Evolutionary conservation across 2,888 invertebrate genomes (phyloP).

Genomic region (Liopterus haemorrhoidalis): DNA sequence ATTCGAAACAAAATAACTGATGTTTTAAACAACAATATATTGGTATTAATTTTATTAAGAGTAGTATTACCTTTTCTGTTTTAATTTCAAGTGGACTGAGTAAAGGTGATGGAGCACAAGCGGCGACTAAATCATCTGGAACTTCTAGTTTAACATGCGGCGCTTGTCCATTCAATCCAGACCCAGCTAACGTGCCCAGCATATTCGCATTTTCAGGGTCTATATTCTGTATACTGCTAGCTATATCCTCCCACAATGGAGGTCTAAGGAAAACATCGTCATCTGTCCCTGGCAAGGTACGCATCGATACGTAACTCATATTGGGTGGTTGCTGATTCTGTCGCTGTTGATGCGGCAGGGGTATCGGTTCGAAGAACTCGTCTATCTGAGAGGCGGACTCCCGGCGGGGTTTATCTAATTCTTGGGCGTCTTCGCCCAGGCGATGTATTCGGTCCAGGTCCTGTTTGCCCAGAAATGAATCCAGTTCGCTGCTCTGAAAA

Average conservation of each 20-base stretch:
- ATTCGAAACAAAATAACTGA: no score
- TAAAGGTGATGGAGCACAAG: conserved; percentile 55
- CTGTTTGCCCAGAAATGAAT: conserved; percentile 72
- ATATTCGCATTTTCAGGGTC: conserved; percentile 87
- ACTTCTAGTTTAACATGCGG: conserved; percentile 76
- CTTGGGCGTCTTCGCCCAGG: conserved; percentile 53
- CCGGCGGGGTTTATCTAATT: conserved; percentile 50
- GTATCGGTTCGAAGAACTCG: conserved; percentile 59
- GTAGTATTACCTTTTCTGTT: conserved; percentile 63
- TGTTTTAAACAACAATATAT: no score
- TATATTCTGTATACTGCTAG: conserved; percentile 82
- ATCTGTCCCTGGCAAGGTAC: conserved; percentile 53
- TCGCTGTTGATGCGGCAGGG: conserved; percentile 30
- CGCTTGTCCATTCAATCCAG: conserved; percentile 14
- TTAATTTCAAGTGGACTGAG: conserved; percentile 76
- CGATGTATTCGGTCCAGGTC: conserved; percentile 60
- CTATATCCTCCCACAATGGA: conserved; percentile 87
- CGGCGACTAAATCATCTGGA: conserved; percentile 52
- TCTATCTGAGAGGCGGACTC: conserved; percentile 59
- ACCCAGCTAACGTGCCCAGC: conserved; percentile 60
- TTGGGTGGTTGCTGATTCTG: conserved; percentile 32
- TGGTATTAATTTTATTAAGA: no score
- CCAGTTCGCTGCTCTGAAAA: conserved; percentile 70
- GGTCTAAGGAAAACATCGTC: conserved; percentile 85
- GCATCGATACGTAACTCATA: conserved; percentile 53